Evolutionary conservation across 1,140 invertebrate genomes (phyloP).

Genomic region (Eciton burchellii): DNA sequence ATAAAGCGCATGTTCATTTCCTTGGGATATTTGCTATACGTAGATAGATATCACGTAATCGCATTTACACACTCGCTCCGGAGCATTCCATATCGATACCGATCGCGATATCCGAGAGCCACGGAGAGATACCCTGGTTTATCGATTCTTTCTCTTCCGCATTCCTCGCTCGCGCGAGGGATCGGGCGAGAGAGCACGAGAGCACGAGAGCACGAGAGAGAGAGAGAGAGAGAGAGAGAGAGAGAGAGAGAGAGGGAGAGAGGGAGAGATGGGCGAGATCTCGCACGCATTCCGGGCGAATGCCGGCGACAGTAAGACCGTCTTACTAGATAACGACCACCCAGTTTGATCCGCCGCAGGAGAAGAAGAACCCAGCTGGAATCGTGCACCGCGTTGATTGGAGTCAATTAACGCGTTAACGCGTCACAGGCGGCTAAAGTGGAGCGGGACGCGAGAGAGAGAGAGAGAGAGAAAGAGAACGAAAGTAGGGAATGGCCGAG

Average conservation of each 20-base stretch:
- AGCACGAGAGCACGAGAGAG: no score
- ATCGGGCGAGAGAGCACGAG: not conserved
- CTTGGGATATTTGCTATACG: not conserved
- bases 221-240: no score
- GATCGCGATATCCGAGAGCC: not conserved
- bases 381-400: conserved; percentile 47
- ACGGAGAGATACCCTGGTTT: not conserved
- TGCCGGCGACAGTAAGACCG: not conserved
- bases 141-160: conserved; percentile 31
- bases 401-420: conserved; percentile 64
- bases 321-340: conserved; percentile 25
- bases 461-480: no score
- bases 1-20: not conserved
- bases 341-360: conserved; percentile 9
- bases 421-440: not conserved
- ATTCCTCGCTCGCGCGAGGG: not conserved
- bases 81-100: no score
- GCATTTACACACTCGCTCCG: no score
- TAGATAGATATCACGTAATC: not conserved
- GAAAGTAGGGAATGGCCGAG: conserved; percentile 57
- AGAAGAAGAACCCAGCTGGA: conserved; percentile 16
- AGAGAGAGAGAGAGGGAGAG: no score
- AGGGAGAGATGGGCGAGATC: not conserved
- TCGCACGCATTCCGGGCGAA: conserved; percentile 19
- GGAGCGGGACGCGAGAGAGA: conserved; percentile 11